Conservation (phyloP, 2,888 invertebrate species). For the Drosophila emarginata region DNA sequence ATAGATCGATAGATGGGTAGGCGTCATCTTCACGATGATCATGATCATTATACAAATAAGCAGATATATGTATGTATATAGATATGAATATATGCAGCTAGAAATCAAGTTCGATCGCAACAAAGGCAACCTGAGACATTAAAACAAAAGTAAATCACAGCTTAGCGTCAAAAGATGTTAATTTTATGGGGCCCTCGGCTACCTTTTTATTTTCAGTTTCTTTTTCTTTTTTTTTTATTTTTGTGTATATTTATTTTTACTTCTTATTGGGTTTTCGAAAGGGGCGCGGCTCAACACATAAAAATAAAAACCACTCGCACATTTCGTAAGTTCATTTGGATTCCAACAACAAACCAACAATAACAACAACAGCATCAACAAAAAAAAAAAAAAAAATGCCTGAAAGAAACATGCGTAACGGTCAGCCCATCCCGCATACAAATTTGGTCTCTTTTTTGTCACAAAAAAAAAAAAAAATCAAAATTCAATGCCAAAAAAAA, state of each 20-base stretch:
- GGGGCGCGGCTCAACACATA: conserved; percentile 67
- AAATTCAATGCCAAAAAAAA: conserved; percentile 65
- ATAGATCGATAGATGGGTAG: conserved; percentile 46
- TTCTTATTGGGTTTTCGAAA: conserved; percentile 61
- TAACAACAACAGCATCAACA: too few relatives aligned
- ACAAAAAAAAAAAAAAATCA: conserved; percentile 35
- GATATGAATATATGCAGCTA: conserved; percentile 31
- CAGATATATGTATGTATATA: too few relatives aligned
- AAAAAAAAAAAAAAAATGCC: conserved; percentile 25
- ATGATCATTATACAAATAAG: conserved; percentile 3
- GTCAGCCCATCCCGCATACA: conserved; percentile 65
- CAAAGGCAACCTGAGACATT: conserved; percentile 70
- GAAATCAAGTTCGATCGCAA: conserved; percentile 57
- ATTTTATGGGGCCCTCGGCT: conserved; percentile 68
- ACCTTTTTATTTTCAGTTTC: conserved; percentile 52
- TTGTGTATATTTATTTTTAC: conserved; percentile 57
- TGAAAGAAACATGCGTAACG: conserved; percentile 53
- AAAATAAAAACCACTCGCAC: conserved; percentile 25
- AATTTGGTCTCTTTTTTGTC: conserved; percentile 49
- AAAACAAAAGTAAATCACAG: conserved; percentile 81
- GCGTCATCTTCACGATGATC: conserved; percentile 52
- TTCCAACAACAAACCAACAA: conserved; percentile 15
- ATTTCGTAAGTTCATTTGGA: conserved; percentile 48
- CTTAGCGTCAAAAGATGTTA: conserved; percentile 78
- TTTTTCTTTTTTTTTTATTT: conserved; percentile 41